Evolutionary conservation across 2,888 invertebrate species (phyloP), one percentile per base, ranked within the genome.

Genomic region (Tortricodes alternella): DNA sequence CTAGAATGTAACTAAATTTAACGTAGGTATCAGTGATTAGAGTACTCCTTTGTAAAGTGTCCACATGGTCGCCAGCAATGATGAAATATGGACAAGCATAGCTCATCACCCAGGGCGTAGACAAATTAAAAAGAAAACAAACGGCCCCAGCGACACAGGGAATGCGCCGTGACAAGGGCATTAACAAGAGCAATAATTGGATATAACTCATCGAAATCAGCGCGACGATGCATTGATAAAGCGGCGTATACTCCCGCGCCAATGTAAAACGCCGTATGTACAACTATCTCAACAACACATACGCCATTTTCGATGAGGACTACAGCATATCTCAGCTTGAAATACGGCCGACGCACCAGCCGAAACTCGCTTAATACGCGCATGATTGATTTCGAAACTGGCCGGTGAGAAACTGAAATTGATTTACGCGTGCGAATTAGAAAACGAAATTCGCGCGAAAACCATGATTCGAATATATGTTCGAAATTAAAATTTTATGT

Each of bases 201-300:
- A 79, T 79, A 87, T 89, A 85, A 85, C 88, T 89, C 89, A 86
- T 83, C 79, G 74, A 78, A 82, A 85, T 84, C 83, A 83, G 76
- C 77, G 82, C 87, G 88, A 89, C 88, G 89, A 88, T 89, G 87
- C 88, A 89, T 89, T 89, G 89, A 89, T 89, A 89, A 89, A 89
- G 83, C 79, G 82, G 67, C 71, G 76, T 44, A 44, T 44, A 9
- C 18, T 11, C 1, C 24, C n/a, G 16, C 18, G 18, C 3, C 18
- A 74, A 3, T 11, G 15, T 7, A 44, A 18, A 44, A 44, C 29
- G 11, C n/a, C 44, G 11, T 29, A 44, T 44, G 18, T 18, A 11
- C 44, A 16, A 11, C 29, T 7, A 27, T 18, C n/a, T 4, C 5
- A 11, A 18, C n/a, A 6, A 44, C 44, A 11, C 18, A n/a, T 44